These are phyloP conservation scores for Erythrocercus mccallii DNA, from an alignment of 2,113 vertebrate species.

Conservation along the genomic window DNA sequence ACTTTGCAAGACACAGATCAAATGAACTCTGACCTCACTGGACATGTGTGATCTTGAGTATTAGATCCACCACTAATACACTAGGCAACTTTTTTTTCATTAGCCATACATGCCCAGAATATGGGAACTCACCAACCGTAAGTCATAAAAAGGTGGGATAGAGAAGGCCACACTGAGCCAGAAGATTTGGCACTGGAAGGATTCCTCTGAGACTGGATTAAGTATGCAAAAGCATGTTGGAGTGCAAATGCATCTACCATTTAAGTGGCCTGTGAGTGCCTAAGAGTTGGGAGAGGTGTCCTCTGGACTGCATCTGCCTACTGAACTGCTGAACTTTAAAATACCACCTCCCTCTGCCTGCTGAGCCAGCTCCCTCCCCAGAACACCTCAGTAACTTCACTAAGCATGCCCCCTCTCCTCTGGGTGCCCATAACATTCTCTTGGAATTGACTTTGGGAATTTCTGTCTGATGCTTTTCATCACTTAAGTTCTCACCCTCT, in stretches of 20 bases:
- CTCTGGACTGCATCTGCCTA: background rate
- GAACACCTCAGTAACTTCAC: background rate
- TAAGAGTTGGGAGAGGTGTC: background rate
- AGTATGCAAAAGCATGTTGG: background rate
- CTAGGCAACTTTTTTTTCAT: background rate
- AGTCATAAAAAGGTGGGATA: background rate
- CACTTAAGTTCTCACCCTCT: background rate
- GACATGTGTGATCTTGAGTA: background rate
- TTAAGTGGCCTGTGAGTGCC: background rate
- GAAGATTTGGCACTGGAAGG: background rate
- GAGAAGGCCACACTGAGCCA: background rate
- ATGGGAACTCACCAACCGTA: accelerated
- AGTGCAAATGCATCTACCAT: background rate
- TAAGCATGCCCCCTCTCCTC: background rate
- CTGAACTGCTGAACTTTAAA: background rate
- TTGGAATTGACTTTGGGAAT: background rate
- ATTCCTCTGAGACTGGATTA: background rate
- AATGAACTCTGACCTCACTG: background rate
- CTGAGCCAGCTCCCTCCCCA: background rate
- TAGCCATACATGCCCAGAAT: background rate
- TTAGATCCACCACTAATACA: background rate
- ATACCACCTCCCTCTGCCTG: background rate
- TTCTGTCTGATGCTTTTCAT: background rate
- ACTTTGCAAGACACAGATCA: background rate
- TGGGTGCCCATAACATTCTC: background rate